Evolutionary conservation across 2,797 vertebrate genomes (phyloP), one percentile per base, ranked within the genome.

Genomic region (Nasua narica): DNA sequence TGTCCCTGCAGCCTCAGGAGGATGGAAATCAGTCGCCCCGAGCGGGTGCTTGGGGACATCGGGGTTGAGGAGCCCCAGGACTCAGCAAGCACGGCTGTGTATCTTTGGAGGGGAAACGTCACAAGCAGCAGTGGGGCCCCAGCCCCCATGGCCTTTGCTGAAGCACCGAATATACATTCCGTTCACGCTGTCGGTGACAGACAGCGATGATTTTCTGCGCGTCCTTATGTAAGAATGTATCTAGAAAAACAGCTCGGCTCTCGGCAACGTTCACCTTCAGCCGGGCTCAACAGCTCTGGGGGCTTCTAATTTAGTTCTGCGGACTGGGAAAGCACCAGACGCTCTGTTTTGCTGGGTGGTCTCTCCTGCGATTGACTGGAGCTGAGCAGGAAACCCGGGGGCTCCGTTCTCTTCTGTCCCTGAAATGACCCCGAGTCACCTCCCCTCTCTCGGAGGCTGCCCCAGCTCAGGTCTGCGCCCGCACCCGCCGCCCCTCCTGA

Each of bases 161-260:
- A 50, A 56, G 48, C 43, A 11, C 67, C 18, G 60, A 52, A 56
- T 35, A 58, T 18, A 16, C 77, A 58, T 94, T 82, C 87, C 79
- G 8, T 87, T 79, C 40, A 37, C 0, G 2, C 19, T 46, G 35
- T 15, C 8, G 21, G 85, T 65, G 87, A 79, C 96, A 96, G 96
- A 58, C 40, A 29, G 85, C 0, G 35, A n/a, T 3, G 79, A 13
- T 19, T 40, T 85, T 14, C 9, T 4, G 25, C 74, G 48, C 18
- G 0, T 91, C 54, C 67, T 70, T 12, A n/a, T 0, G 5, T 29
- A 77, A 90, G 48, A 37, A 56, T 2, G 54, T 5, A 29, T 52
- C 92, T 91, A 9, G 76, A 74, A 76, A 52, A 19, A 25, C 92
- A 50, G 85, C 18, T 37, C 0, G 5, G 29, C 67, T 56, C 67